Conservation (phyloP, 2,797 vertebrate species). For the Sebastes elongatus region DNA sequence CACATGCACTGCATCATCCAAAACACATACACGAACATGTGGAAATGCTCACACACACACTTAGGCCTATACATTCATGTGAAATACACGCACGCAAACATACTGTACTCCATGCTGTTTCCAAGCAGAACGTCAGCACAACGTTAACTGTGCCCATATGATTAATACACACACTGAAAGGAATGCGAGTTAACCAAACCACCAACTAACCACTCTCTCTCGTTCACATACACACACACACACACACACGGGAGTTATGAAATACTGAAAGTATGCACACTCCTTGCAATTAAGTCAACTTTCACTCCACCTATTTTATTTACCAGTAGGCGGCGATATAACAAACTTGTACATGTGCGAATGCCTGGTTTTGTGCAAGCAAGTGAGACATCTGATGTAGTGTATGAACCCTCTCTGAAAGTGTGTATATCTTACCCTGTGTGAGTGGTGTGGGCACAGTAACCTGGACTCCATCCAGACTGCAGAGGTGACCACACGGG, state of each 20-base stretch:
- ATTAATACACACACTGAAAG: conserved; percentile 46
- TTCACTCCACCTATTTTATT: not conserved
- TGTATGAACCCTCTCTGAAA: not conserved
- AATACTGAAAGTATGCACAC: conserved; percentile 20
- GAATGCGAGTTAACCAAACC: conserved; percentile 63
- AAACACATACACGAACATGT: conserved; percentile 15
- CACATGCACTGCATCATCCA: conserved; percentile 9
- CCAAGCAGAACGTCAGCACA: conserved; percentile 35
- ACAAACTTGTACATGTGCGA: not conserved
- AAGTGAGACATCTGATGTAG: not conserved
- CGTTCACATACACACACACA: not conserved
- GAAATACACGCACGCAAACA: conserved; percentile 18
- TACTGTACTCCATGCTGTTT: conserved; percentile 16
- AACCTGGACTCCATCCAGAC: conserved; percentile 83
- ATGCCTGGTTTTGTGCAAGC: not conserved
- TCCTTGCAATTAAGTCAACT: conserved; percentile 16
- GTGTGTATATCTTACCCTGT: conserved; percentile 76
- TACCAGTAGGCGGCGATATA: conserved; percentile 61
- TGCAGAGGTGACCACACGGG: conserved; percentile 84
- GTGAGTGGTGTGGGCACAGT: conserved; percentile 83
- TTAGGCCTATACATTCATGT: not conserved
- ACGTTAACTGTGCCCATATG: conserved; percentile 44
- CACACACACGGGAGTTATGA: conserved; percentile 23
- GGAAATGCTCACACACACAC: conserved; percentile 20
- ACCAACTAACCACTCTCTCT: conserved; percentile 31